Evolutionary conservation across 2,797 vertebrate species (phyloP), one percentile per base, ranked within the genome.

Genomic region (Melanotaenia trifasciata): DNA sequence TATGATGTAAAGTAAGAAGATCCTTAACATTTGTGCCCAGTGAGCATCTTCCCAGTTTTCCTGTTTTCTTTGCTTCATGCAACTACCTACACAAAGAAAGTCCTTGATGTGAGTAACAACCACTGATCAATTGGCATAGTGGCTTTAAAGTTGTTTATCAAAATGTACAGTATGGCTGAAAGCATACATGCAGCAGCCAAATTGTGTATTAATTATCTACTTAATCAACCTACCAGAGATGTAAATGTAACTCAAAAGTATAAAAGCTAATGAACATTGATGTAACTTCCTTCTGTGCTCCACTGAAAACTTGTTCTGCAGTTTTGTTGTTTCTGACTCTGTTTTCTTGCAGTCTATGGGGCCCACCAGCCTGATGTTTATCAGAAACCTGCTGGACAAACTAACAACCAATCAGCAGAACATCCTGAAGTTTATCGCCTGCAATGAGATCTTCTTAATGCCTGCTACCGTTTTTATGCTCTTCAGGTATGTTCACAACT

Each of bases 371-470:
- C 87, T 99, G 74, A 95, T 94, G 78, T 96, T 98, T 38, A 85
- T 99, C 78, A 95, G 97, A 90, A 96, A 96, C 81, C 89, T 99
- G 58, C 90, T 99, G 79, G 96, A 98, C 84, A 99, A 97, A 84
- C 94, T 99, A 69, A 96, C 94, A 22, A 60, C 96, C 84, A 99
- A 99, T 92, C 98, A 99, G 90, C 98, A 99, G 90, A 99, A 99
- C 90, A 98, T 99, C 88, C 91, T 99, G 56, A 99, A 99, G 93
- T 99, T 99, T 85, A 96, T 99, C 40, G 98, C 98, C 87, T 99
- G 97, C 89, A 98, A 99, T 88, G 98, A 99, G 94, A 99, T 99
- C 81, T 99, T 99, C 86, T 89, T 99, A 90, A 99, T 99, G 98
- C 98, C 98, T 53, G 98, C 98, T 68, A 98, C 98, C 4, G 94